Base-by-base conservation (phyloP, 2,888 invertebrate species). In the Macroteleia sp. region DNA sequence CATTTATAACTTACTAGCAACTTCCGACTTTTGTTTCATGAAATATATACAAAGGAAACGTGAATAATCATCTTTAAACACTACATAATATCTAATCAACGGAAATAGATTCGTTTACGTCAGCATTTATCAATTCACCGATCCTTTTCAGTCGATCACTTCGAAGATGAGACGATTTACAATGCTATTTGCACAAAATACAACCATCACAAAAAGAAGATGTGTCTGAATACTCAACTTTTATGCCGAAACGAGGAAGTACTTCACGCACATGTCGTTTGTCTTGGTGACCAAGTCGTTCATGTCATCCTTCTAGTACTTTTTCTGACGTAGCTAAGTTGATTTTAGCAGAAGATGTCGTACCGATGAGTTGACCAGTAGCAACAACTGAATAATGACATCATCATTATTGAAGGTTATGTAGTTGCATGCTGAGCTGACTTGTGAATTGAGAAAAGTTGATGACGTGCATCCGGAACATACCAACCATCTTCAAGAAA, bases 41-140 rank as follows among this genome's bases (percentile, higher is more conserved):
- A 81, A 81, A 19, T 73, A 82, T 46, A 81, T 75, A 12, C 79
- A 69, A 36, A 75, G 42, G 32, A 34, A 82, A 16, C 77, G 75
- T 8, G 80, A 77, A 54, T 48, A 81, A 28, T 81, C 79, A 28
- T 81, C 81, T 71, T 81, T 81, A 28, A 81, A 82, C 10, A 54
- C 32, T 8, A 83, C 79, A 39, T 76, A 81, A 56, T 80, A 82
- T 16, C 74, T 69, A 22, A 25, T 80, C 22, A 6, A 59, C 48
- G 8, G 76, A 81, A 80, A 82, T 83, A 9, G 81, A 81, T 6
- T 81, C 81, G 34, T 81, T 80, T 12, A 81, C 80, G 50, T 83
- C 82, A 6, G 81, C 69, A 36, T 82, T 70, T n/a, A 81, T 82
- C 32, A 81, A 12, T 50, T 82, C 80, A 75, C 81, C 79, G 32